phyloP scores from a whole-genome alignment of 2,888 invertebrate species.

The Chaetoderma sp. region DNA sequence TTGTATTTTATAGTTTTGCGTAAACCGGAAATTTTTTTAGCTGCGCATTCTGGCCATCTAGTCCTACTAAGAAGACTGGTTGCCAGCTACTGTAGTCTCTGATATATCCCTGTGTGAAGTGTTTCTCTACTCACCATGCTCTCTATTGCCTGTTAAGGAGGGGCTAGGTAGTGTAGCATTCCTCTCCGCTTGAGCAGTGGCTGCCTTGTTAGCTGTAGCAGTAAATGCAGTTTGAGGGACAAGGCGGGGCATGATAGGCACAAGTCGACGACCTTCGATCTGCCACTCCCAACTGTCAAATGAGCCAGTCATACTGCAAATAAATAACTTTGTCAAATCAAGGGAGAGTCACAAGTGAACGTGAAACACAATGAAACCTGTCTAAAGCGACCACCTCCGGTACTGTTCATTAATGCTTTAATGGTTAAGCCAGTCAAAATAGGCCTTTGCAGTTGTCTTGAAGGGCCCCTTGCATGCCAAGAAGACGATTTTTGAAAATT shows the following conservation, averaged over 20 bases:
- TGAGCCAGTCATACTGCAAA: constrained; percentile 72
- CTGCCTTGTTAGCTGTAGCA: constrained; percentile 84
- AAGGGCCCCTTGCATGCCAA: no score
- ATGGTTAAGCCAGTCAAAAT: no score
- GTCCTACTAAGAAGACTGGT: neutral
- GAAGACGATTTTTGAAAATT: no score
- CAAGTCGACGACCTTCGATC: constrained; percentile 85
- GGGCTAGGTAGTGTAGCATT: constrained; percentile 71
- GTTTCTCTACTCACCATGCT: no score
- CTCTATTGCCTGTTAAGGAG: constrained; percentile 57
- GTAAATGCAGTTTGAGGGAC: constrained; percentile 87
- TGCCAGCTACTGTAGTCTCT: no score
- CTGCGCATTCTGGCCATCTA: neutral
- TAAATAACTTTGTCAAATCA: neutral
- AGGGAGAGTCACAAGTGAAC: neutral
- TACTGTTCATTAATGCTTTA: no score
- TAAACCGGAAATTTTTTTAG: neutral
- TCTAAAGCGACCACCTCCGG: no score
- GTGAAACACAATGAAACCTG: neutral
- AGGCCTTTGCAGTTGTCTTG: no score
- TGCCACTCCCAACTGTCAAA: constrained; percentile 81
- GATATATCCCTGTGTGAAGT: no score
- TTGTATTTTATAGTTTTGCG: no score
- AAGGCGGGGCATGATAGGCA: constrained; percentile 86
- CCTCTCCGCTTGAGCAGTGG: constrained; percentile 76